Conservation (phyloP, 1,140 invertebrate genomes). For the Brachystomella parvula region DNA sequence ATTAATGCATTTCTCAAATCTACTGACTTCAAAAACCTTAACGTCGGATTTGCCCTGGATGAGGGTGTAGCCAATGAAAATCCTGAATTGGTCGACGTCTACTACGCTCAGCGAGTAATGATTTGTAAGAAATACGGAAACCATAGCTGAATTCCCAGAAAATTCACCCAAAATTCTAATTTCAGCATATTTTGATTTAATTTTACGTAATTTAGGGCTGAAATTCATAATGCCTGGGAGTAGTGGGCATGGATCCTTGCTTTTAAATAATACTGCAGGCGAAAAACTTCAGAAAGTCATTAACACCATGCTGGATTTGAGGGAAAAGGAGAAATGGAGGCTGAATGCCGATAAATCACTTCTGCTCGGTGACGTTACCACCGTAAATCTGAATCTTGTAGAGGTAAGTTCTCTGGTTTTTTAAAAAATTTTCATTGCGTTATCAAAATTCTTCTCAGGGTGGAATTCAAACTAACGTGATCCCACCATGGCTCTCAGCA, state of each 20-base stretch:
- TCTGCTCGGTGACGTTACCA: slow-evolving; percentile 73
- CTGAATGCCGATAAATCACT: slow-evolving; percentile 56
- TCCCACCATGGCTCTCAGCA: slow-evolving; percentile 68
- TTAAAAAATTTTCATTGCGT: no score
- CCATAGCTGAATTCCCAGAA: not conserved
- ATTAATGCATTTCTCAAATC: slow-evolving; percentile 74
- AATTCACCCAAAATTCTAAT: not conserved
- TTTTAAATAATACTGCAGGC: no score
- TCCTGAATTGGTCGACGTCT: slow-evolving; percentile 61
- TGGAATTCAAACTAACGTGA: slow-evolving; percentile 85
- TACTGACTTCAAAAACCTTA: slow-evolving; percentile 67
- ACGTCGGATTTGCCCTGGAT: slow-evolving; percentile 81
- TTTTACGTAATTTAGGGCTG: slow-evolving; percentile 30
- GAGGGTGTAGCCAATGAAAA: slow-evolving; percentile 67
- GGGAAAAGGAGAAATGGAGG: slow-evolving; percentile 57
- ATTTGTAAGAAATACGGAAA: slow-evolving; percentile 59
- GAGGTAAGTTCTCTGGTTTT: slow-evolving; percentile 53
- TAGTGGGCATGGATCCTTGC: slow-evolving; percentile 78
- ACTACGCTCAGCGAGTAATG: slow-evolving; percentile 64
- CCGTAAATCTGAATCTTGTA: slow-evolving; percentile 76
- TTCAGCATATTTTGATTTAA: slow-evolving; percentile 8
- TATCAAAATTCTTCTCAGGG: no score
- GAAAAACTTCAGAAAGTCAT: slow-evolving; percentile 65
- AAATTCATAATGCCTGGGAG: slow-evolving; percentile 49
- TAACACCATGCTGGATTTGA: slow-evolving; percentile 64